These are phyloP conservation scores for Anolis sagrei DNA, from an alignment of 2,113 vertebrate genomes.

Conservation along the genomic window DNA sequence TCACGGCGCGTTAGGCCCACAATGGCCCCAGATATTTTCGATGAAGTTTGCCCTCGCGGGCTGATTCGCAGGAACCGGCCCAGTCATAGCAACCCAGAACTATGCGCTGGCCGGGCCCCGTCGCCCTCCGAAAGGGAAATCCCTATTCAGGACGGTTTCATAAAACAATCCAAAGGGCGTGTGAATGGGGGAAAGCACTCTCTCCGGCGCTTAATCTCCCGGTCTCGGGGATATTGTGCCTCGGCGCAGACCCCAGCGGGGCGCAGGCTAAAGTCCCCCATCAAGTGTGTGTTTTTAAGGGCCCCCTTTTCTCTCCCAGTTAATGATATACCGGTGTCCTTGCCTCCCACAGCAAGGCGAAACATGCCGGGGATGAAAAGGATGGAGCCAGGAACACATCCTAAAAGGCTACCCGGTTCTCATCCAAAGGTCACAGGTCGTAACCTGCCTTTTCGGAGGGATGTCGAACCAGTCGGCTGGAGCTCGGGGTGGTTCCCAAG, in stretches of 20 bases:
- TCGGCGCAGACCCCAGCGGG: slow-evolving; percentile 88
- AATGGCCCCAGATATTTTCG: slow-evolving; percentile 97
- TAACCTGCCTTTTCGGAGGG: slow-evolving; percentile 85
- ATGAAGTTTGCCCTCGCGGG: slow-evolving; percentile 96
- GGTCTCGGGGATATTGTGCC: slow-evolving; percentile 95
- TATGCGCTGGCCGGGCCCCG: slow-evolving; percentile 91
- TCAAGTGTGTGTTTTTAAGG: slow-evolving; percentile 84
- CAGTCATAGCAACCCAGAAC: slow-evolving; percentile 99
- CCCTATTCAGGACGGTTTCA: slow-evolving; percentile 95
- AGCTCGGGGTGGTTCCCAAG: slow-evolving; percentile 58
- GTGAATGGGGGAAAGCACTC: slow-evolving; percentile 97
- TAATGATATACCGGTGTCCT: slow-evolving; percentile 94
- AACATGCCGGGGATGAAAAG: slow-evolving; percentile 88
- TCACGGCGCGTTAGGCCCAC: slow-evolving; percentile 93
- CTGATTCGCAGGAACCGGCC: slow-evolving; percentile 98
- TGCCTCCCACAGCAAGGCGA: slow-evolving; percentile 85
- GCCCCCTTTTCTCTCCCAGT: slow-evolving; percentile 89
- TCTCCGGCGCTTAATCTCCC: slow-evolving; percentile 99
- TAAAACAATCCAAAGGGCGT: slow-evolving; percentile 99
- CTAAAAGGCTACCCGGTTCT: slow-evolving; percentile 92
- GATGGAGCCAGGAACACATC: slow-evolving; percentile 85
- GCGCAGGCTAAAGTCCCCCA: slow-evolving; percentile 89
- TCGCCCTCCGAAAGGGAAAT: slow-evolving; percentile 93
- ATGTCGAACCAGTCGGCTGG: slow-evolving; percentile 73
- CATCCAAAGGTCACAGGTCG: slow-evolving; percentile 89